These are phyloP conservation scores for Nomada goodeniana DNA, from an alignment of 2,888 invertebrate genomes.

Conservation along the genomic window DNA sequence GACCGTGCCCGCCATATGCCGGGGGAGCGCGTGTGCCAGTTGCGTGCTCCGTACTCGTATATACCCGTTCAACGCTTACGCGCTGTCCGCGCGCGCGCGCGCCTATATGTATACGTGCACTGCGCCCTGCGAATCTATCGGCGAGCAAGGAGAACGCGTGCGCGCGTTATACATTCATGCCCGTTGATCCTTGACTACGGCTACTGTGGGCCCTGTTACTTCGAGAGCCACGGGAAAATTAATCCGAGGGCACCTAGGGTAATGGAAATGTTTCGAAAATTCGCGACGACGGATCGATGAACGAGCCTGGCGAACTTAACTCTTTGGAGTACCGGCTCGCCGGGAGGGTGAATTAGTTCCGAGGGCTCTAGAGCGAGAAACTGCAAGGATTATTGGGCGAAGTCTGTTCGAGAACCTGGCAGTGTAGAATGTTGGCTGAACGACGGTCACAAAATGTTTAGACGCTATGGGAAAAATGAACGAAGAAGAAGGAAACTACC, in stretches of 20 bases:
- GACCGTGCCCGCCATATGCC: conserved; percentile 75
- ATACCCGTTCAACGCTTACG: conserved; percentile 25
- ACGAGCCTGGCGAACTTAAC: background rate
- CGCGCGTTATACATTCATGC: conserved; percentile 20
- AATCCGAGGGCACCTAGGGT: conserved; percentile 15
- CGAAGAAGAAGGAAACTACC: too few relatives aligned
- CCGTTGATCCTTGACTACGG: conserved; percentile 39
- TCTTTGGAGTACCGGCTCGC: too few relatives aligned
- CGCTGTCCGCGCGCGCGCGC: conserved; percentile 23
- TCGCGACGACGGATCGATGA: conserved; percentile 17
- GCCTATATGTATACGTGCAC: background rate
- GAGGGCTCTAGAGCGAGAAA: too few relatives aligned
- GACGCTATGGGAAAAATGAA: too few relatives aligned
- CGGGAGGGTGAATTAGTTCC: too few relatives aligned
- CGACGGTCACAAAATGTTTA: too few relatives aligned
- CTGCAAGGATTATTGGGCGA: too few relatives aligned
- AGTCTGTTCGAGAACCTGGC: too few relatives aligned
- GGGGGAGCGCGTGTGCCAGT: conserved; percentile 74
- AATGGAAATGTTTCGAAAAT: conserved; percentile 29
- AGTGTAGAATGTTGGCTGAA: too few relatives aligned
- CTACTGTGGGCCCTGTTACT: conserved; percentile 27
- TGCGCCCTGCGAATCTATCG: conserved; percentile 29
- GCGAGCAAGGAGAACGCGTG: conserved; percentile 41
- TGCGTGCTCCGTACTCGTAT: conserved; percentile 50
- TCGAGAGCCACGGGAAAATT: conserved; percentile 12